phyloP scores from a whole-genome alignment of 2,797 vertebrate species.

The Phataginus tricuspis region DNA sequence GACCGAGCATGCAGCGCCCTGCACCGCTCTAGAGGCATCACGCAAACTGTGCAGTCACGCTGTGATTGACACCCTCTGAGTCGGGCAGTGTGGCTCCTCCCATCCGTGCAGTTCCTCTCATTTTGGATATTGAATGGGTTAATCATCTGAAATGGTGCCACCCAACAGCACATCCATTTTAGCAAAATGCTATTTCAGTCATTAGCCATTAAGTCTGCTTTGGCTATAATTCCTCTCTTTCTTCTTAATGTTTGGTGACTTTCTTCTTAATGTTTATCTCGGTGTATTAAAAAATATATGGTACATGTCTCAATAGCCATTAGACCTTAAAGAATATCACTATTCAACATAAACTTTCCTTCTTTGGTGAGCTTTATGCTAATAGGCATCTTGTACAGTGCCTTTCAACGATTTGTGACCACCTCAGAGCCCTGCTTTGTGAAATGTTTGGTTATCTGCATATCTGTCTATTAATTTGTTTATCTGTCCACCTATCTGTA shows the following conservation, averaged over 20 bases:
- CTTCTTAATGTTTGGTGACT: not conserved
- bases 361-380: constrained; percentile 81
- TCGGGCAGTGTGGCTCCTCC: not conserved
- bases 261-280: constrained; percentile 58
- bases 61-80: not conserved
- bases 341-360: constrained; percentile 84
- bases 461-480: constrained; percentile 88
- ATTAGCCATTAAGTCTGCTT: constrained; percentile 15
- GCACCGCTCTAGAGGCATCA: no score
- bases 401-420: constrained; percentile 83
- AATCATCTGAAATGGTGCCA: not conserved
- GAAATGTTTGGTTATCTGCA: constrained; percentile 82
- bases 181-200: constrained; percentile 42
- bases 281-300: constrained; percentile 29
- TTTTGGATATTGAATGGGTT: not conserved
- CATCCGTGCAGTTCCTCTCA: no score
- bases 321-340: constrained; percentile 81
- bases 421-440: constrained; percentile 78
- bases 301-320: constrained; percentile 72
- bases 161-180: not conserved
- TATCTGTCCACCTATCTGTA: constrained; percentile 87
- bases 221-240: constrained; percentile 45
- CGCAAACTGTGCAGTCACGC: rapidly evolving
- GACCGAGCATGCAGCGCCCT: not conserved
- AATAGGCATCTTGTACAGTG: constrained; percentile 81